These are phyloP conservation scores for Dryobotodes eremita DNA, from an alignment of 2,888 invertebrate species.

Conservation along the genomic window DNA sequence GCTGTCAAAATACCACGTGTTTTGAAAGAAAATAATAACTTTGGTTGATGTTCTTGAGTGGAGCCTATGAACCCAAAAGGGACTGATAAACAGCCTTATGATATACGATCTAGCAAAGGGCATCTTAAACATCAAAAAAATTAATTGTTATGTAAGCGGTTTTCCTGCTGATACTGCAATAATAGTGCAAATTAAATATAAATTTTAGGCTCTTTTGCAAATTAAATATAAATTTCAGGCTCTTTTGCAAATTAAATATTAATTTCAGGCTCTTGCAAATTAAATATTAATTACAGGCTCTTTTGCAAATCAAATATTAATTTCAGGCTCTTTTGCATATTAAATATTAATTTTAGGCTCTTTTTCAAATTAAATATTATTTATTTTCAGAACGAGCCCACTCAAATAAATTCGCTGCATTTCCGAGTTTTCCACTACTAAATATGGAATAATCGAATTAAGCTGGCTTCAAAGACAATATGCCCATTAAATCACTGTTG, in stretches of 20 bases:
- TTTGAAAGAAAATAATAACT: background rate
- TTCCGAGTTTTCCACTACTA: background rate
- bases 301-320: too few relatives aligned
- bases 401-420: background rate
- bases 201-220: too few relatives aligned
- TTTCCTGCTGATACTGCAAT: background rate
- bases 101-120: background rate
- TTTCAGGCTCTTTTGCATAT: too few relatives aligned
- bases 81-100: background rate
- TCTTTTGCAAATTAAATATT: too few relatives aligned
- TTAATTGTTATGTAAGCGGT: background rate
- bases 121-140: background rate
- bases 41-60: background rate
- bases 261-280: too few relatives aligned
- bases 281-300: too few relatives aligned
- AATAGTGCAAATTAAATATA: too few relatives aligned
- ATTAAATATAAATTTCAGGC: too few relatives aligned
- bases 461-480: background rate
- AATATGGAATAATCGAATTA: background rate
- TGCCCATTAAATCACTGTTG: background rate
- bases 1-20: constrained; percentile 48
- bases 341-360: too few relatives aligned
- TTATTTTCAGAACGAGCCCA: background rate
- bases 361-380: background rate
- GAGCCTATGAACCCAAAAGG: background rate